Evolutionary conservation across 1,140 invertebrate species (phyloP).

Genomic region (Sarcophaga peregrina): DNA sequence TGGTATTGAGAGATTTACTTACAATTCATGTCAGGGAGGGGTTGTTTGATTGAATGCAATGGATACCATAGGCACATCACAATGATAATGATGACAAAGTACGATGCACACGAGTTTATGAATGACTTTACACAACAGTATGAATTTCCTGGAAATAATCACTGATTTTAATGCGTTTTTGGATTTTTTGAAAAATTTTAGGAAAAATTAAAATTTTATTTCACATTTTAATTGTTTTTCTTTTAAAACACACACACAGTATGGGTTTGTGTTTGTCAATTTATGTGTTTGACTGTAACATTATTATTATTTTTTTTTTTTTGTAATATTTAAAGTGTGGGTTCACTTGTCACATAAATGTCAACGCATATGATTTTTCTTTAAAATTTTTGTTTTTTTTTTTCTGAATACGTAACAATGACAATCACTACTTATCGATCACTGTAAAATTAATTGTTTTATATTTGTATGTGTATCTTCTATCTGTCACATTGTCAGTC

Average conservation of each 20-base stretch:
- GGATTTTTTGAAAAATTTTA: too few species aligned
- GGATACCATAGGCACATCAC: too few species aligned
- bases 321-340: neutral
- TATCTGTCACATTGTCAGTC: neutral
- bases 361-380: slow-evolving; percentile 2
- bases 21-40: too few species aligned
- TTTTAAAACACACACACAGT: too few species aligned
- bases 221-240: slow-evolving; percentile 14
- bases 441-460: slow-evolving; percentile 15
- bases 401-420: neutral
- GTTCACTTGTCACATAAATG: slow-evolving; percentile 24
- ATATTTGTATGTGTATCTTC: neutral
- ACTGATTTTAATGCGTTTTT: neutral
- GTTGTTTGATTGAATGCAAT: too few species aligned
- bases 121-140: neutral
- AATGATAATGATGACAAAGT: too few species aligned
- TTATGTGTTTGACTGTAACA: neutral
- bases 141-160: slow-evolving; percentile 6
- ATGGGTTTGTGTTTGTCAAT: neutral
- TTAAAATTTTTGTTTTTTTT: too few species aligned
- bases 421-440: slow-evolving; percentile 18
- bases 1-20: too few species aligned
- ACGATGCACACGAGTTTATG: too few species aligned
- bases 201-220: neutral
- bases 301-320: too few species aligned